These are phyloP conservation scores for Sporophila hypoxantha DNA, from an alignment of 2,113 vertebrate genomes.

Conservation along the genomic window DNA sequence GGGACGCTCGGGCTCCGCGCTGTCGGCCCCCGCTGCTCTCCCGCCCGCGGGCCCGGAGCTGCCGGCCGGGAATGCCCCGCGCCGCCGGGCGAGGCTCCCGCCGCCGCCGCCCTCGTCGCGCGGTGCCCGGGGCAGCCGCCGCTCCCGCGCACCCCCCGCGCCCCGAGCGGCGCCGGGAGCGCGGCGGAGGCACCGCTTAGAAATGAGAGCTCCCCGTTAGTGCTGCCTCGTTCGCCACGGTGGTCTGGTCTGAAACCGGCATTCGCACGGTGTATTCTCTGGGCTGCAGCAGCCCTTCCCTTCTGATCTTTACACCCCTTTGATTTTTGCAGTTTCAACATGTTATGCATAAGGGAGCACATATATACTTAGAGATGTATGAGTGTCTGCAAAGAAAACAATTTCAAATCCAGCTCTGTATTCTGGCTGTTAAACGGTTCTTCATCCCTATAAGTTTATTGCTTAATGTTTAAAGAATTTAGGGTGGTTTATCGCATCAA, in stretches of 20 bases:
- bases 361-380: accelerated
- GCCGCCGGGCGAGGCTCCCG: background rate
- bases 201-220: accelerated
- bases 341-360: accelerated
- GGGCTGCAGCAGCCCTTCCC: background rate
- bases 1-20: background rate
- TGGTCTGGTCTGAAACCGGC: accelerated
- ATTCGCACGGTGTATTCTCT: accelerated
- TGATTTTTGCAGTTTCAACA: accelerated
- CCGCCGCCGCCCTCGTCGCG: background rate
- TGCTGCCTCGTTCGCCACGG: accelerated
- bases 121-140: background rate
- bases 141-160: background rate
- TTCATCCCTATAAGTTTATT: background rate
- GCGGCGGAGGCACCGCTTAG: accelerated
- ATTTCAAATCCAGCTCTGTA: background rate
- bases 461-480: background rate
- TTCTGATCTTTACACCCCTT: accelerated
- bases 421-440: background rate
- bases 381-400: background rate
- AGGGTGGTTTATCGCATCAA: background rate
- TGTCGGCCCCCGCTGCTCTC: too few relatives aligned
- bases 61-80: too few relatives aligned
- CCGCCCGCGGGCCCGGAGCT: too few relatives aligned
- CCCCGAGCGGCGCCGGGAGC: background rate